phyloP scores from a whole-genome alignment of 2,113 vertebrate species.

The Dolichallabes microphthalmus region DNA sequence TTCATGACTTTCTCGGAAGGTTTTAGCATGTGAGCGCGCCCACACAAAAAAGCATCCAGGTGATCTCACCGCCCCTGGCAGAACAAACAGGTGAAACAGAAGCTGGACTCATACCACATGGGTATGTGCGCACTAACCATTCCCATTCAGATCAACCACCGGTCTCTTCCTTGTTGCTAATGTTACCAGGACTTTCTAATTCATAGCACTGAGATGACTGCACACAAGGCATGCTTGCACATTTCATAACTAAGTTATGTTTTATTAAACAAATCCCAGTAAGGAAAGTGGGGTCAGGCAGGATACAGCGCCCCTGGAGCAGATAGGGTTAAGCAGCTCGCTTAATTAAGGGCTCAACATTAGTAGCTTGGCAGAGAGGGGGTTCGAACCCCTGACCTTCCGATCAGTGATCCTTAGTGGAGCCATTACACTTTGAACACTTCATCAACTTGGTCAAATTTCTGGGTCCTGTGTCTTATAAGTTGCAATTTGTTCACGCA shows the following conservation, averaged over 20 bases:
- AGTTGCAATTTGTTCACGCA: background rate
- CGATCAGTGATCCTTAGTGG: too few relatives aligned
- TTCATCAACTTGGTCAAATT: background rate
- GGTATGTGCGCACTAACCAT: background rate
- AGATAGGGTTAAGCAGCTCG: too few relatives aligned
- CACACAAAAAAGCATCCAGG: background rate
- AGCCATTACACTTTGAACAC: background rate
- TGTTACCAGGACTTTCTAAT: background rate
- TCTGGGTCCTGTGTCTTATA: background rate
- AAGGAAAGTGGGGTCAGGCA: too few relatives aligned
- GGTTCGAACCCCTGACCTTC: too few relatives aligned
- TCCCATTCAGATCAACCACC: background rate
- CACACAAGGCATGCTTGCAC: background rate
- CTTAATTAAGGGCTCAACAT: too few relatives aligned
- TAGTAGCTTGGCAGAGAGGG: too few relatives aligned
- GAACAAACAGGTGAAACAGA: background rate
- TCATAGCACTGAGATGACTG: background rate
- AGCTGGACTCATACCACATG: background rate
- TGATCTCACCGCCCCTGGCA: background rate
- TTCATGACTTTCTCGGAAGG: background rate
- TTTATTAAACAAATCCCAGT: too few relatives aligned
- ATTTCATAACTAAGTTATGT: too few relatives aligned
- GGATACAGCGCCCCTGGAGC: too few relatives aligned
- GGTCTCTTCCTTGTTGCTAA: background rate
- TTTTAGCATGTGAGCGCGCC: background rate